A percentile compares a stretch with the other conserved stretches of the same genome.
These are phyloP conservation scores for Lochmaea capreae DNA, from an alignment of 2,888 invertebrate genomes.

Conservation along the genomic window DNA sequence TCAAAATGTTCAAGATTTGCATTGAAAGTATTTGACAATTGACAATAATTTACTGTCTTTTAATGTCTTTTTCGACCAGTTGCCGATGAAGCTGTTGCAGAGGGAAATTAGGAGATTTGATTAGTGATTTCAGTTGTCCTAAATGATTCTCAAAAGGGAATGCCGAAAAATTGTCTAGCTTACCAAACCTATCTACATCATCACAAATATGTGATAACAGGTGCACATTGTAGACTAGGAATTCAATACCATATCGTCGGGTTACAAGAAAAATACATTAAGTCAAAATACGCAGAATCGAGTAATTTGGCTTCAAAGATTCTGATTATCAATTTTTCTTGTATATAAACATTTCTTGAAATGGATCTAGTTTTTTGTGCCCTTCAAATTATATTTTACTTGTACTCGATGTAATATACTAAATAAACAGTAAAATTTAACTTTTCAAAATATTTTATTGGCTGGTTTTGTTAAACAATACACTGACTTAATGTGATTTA, in stretches of 20 bases:
- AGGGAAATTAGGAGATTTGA: not conserved
- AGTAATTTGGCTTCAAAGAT: too few relatives aligned
- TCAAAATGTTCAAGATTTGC: not conserved
- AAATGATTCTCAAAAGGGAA: not conserved
- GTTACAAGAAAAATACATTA: too few relatives aligned
- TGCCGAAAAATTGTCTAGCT: not conserved
- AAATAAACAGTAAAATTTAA: too few relatives aligned
- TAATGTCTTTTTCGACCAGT: not conserved
- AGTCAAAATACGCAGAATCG: too few relatives aligned
- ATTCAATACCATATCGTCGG: conserved; percentile 1
- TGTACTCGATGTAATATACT: too few relatives aligned
- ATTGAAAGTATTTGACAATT: not conserved
- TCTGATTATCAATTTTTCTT: too few relatives aligned
- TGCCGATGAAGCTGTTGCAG: not conserved
- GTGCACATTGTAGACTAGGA: not conserved
- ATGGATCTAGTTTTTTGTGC: too few relatives aligned
- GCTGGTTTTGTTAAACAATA: too few relatives aligned
- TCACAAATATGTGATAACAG: not conserved
- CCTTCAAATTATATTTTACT: too few relatives aligned
- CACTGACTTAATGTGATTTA: too few relatives aligned
- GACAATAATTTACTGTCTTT: not conserved
- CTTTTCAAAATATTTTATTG: too few relatives aligned
- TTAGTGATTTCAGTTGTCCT: not conserved
- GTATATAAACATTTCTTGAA: too few relatives aligned
- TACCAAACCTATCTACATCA: not conserved